phyloP scores from a whole-genome alignment of 2,113 vertebrate species.

The Hepsetus odoe region DNA sequence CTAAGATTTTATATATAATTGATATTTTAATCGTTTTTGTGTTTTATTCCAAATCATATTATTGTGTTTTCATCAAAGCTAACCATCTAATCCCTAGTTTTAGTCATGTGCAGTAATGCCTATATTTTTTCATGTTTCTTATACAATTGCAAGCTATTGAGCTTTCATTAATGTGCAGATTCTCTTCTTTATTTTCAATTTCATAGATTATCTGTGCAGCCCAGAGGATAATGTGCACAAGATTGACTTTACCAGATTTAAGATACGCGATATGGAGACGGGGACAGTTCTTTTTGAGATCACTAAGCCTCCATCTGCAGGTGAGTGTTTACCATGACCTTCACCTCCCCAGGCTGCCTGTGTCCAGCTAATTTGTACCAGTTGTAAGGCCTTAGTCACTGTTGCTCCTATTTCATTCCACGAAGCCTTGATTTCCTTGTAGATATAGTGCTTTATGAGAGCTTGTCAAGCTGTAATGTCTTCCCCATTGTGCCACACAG shows the following conservation, averaged over 20 bases:
- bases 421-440: constrained; percentile 34
- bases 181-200: constrained; percentile 35
- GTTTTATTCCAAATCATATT: no score
- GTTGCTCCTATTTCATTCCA: constrained; percentile 3
- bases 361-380: constrained; percentile 4
- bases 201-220: constrained; percentile 91
- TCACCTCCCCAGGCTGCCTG: background rate
- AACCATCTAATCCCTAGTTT: background rate
- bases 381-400: background rate
- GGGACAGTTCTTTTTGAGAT: constrained; percentile 97
- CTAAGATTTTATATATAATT: no score
- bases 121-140: background rate
- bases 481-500: constrained; percentile 58
- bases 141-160: background rate
- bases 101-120: background rate
- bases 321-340: background rate
- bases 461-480: constrained; percentile 27
- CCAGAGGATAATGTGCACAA: constrained; percentile 96
- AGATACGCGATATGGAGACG: constrained; percentile 98
- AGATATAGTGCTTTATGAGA: constrained; percentile 29
- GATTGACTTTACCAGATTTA: constrained; percentile 98
- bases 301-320: constrained; percentile 84
- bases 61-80: background rate
- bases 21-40: no score
- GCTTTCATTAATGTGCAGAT: background rate